Base-by-base conservation (phyloP, 2,113 vertebrate genomes). In the Psephotus haematonotus region DNA sequence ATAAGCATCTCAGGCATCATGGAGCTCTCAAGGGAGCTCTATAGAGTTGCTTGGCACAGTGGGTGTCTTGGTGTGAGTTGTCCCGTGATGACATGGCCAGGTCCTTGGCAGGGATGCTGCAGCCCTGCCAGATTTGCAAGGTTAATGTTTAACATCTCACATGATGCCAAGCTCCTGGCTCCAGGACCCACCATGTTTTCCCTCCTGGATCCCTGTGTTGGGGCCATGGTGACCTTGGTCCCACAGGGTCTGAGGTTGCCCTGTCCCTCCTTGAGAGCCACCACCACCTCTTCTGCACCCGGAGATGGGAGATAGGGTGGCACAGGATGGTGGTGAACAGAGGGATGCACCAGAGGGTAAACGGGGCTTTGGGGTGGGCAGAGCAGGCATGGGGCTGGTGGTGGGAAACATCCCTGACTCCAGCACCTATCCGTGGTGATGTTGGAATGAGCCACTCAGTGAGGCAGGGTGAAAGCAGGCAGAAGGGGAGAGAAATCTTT, bases 31-130 rank as follows among this genome's bases (percentile, higher is more conserved):
- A 17, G 69, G 60, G 64, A 17, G 39, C 39, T 39, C 39, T 71
- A 18, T 1, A 0, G 59, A 28, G 46, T 17, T 4, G 0, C 59
- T 52, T 5, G 0, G 41, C 1, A 1, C 1, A 8, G 17, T n/a
- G 64, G 43, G 25, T 14, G 17, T 11, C n/a, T 11, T 2, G 11
- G 37, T 7, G 1, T 3, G 49, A 29, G 44, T 13, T 3, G 3
- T 23, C 60, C 60, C 5, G 0, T 8, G 50, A 33, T 5, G 10
- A 10, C 16, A 2, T 9, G 2, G 29, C 13, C 5, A 1, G 28
- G 22, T 52, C 70, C 29, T 1, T 17, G 92, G 76, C 60, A 39
- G 72, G 59, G 63, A 7, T 2, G 3, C 29, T 39, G 55, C 60
- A 24, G 47, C 60, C 53, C 13, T 17, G 43, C 8, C 6, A 39